Conservation (phyloP, 2,113 vertebrate species). For the Prolemur simus region DNA sequence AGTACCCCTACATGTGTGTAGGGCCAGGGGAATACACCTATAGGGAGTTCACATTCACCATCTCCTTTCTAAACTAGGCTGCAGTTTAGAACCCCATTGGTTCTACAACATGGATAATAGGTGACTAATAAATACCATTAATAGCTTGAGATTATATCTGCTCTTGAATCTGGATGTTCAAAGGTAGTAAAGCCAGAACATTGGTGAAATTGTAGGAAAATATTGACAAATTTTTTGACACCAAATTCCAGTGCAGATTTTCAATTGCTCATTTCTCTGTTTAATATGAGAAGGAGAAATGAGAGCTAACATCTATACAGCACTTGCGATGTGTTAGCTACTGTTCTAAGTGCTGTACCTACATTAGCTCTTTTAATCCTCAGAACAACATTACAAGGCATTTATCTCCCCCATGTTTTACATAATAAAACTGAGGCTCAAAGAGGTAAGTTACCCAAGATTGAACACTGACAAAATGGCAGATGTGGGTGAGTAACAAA, state of each 20-base stretch:
- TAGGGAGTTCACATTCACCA: background rate
- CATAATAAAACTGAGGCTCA: background rate
- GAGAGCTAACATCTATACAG: background rate
- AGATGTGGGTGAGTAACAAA: background rate
- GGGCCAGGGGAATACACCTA: background rate
- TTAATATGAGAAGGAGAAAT: background rate
- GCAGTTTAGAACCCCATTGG: background rate
- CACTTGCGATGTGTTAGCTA: background rate
- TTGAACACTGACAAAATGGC: background rate
- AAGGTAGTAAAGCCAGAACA: background rate
- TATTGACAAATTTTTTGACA: background rate
- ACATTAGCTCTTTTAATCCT: background rate
- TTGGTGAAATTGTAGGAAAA: background rate
- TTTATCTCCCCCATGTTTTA: background rate
- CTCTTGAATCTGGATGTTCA: background rate
- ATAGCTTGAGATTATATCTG: background rate
- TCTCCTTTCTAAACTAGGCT: background rate
- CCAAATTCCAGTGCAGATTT: background rate
- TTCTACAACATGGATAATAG: background rate
- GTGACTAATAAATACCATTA: background rate
- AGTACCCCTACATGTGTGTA: too few relatives aligned
- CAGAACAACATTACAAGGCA: background rate
- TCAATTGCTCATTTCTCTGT: background rate
- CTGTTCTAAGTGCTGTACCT: background rate
- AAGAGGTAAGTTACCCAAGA: background rate